Percentiles rank a stretch among this genome's conserved stretches.
Conservation (phyloP, 2,888 invertebrate species). For the Philaethria dido region DNA sequence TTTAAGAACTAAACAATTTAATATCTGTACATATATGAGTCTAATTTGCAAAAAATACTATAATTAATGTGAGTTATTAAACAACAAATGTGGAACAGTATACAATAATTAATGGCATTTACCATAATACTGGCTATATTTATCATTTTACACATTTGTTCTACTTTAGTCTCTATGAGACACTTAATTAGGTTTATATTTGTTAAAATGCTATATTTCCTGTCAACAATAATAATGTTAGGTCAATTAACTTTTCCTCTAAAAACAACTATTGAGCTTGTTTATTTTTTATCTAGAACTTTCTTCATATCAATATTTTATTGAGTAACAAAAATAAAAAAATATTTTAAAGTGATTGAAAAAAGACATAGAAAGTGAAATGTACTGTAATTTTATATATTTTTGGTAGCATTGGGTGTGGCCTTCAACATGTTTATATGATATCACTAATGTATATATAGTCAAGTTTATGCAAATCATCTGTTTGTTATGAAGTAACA, state of each 20-base stretch:
- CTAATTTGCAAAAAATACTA: background rate
- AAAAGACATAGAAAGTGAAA: no score
- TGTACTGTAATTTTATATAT: background rate
- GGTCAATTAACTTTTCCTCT: conserved; percentile 20
- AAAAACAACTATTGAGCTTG: background rate
- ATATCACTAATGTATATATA: background rate
- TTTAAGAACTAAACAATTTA: no score
- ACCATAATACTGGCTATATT: conserved; percentile 27
- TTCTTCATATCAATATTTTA: background rate
- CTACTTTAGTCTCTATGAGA: conserved; percentile 7
- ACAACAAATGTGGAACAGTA: conserved; percentile 7
- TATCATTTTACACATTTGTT: conserved; percentile 2
- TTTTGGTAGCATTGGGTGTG: background rate
- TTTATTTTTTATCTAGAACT: background rate
- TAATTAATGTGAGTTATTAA: background rate
- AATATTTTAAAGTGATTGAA: background rate
- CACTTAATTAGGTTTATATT: conserved; percentile 12
- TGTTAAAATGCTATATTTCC: conserved; percentile 12
- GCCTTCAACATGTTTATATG: background rate
- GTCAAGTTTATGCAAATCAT: conserved; percentile 2
- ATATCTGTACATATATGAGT: no score
- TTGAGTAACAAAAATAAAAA: no score
- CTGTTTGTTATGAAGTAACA: background rate
- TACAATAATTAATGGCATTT: conserved; percentile 16
- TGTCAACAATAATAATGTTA: conserved; percentile 16